Evolutionary conservation across 2,797 vertebrate species (phyloP).

Genomic region (Acropternis orthonyx): DNA sequence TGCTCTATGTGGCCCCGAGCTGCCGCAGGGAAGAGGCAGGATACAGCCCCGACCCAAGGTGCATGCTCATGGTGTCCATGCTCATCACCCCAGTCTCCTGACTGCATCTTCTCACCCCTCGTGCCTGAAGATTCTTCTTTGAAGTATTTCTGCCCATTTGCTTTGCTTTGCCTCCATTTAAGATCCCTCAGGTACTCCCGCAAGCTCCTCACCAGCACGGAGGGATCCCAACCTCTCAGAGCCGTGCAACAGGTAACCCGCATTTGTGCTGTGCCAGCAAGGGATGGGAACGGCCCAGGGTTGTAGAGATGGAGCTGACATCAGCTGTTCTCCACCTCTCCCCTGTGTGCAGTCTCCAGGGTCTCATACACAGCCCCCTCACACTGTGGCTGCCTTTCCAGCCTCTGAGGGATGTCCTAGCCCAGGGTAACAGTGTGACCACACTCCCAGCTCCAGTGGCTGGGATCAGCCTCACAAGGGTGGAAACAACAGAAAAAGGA

Average conservation of each 20-base stretch:
- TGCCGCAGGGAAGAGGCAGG: neutral
- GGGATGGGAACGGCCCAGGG: fast-evolving
- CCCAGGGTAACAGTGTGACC: neutral
- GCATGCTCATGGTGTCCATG: neutral
- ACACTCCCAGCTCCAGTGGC: neutral
- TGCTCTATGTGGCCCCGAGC: fast-evolving
- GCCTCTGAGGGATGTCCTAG: neutral
- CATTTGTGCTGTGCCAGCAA: neutral
- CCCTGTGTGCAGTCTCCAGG: neutral
- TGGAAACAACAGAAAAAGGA: neutral
- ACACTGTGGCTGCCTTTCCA: neutral
- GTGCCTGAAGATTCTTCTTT: neutral
- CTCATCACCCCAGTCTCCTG: neutral
- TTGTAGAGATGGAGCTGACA: neutral
- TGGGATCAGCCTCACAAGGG: neutral
- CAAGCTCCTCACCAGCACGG: fast-evolving
- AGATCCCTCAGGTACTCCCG: neutral
- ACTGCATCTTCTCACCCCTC: neutral
- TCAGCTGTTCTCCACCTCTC: neutral
- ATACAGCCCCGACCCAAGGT: fast-evolving
- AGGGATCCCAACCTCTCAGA: neutral
- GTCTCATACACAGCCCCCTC: neutral
- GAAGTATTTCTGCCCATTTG: neutral
- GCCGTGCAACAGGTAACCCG: fast-evolving
- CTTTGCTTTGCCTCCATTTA: neutral